Percentiles rank a stretch among this genome's conserved stretches.
Evolutionary conservation across 1,140 invertebrate species (phyloP).

Genomic region (Vanessa tameamea): DNA sequence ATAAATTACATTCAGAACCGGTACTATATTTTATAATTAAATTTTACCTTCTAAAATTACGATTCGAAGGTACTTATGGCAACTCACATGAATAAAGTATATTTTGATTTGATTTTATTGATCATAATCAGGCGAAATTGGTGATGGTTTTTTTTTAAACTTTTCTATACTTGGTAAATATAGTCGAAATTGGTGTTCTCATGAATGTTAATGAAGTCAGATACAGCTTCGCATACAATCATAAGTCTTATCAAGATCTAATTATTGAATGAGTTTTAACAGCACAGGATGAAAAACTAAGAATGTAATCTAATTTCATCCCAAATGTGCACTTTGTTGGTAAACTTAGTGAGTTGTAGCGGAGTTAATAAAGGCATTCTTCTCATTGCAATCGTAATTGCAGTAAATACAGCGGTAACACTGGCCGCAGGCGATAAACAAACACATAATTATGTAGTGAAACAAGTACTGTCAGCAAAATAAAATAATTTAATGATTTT

Average conservation of each 20-base stretch:
- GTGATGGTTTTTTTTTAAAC: no score
- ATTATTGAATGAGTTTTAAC: neutral
- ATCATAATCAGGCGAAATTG: no score
- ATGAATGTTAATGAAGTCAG: neutral
- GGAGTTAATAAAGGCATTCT: constrained; percentile 50
- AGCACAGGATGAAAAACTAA: neutral
- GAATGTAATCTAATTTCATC: neutral
- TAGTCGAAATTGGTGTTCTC: neutral
- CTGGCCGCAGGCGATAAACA: constrained; percentile 41
- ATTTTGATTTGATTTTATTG: no score
- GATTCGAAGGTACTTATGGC: no score
- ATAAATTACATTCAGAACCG: no score
- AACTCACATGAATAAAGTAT: no score
- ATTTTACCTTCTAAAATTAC: no score
- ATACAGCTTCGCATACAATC: neutral
- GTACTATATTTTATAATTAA: no score
- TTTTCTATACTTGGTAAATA: neutral
- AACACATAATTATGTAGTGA: constrained; percentile 44
- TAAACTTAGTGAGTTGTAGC: neutral
- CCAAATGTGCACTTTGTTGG: no score
- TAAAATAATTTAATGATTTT: neutral
- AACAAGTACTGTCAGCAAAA: constrained; percentile 31
- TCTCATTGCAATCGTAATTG: constrained; percentile 46
- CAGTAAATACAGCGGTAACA: constrained; percentile 47
- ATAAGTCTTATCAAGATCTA: neutral